These are phyloP conservation scores for Caranx ignobilis DNA, from an alignment of 2,113 vertebrate genomes.

Conservation along the genomic window DNA sequence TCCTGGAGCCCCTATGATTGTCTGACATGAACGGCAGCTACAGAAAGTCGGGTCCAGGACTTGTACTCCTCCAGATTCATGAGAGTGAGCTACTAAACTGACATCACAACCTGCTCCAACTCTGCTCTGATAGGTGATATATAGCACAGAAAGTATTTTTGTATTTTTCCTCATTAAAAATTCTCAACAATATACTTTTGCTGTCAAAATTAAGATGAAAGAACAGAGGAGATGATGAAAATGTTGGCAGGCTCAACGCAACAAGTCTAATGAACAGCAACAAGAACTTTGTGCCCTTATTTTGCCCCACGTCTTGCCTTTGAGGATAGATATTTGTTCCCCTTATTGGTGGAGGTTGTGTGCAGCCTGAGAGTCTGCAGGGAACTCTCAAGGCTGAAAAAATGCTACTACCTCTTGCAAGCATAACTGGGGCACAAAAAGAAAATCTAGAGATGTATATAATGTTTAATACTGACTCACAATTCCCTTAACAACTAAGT, in stretches of 20 bases:
- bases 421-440: background rate
- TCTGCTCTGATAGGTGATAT: background rate
- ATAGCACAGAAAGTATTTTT: background rate
- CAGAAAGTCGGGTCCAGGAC: background rate
- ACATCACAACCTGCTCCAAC: background rate
- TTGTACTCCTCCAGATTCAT: background rate
- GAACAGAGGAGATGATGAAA: background rate
- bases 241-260: conserved; percentile 3
- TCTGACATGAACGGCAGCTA: background rate
- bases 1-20: background rate
- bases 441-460: background rate
- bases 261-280: background rate
- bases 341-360: background rate
- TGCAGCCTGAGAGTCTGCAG: conserved; percentile 4
- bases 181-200: background rate
- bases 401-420: background rate
- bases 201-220: background rate
- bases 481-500: conserved; percentile 11
- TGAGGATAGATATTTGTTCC: background rate
- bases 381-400: background rate
- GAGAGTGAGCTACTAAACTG: background rate
- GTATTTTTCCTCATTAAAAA: background rate
- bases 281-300: background rate
- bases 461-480: background rate
- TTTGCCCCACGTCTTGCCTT: background rate